Base-by-base conservation (phyloP, 2,888 invertebrate species). In the Dusona sp. region DNA sequence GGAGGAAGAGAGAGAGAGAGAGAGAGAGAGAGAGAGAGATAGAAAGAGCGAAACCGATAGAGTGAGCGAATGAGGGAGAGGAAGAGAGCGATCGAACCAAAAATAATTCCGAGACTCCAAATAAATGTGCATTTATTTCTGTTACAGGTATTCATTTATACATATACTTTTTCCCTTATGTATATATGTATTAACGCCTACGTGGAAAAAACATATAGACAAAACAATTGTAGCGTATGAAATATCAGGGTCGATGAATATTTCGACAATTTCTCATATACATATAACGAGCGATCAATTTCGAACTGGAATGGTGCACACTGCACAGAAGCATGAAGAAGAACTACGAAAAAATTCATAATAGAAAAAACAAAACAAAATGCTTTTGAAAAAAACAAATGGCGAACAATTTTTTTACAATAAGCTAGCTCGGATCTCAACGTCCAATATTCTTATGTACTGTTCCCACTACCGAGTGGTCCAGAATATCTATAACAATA, bases 291-390 rank as follows among this genome's bases (percentile, higher is more conserved):
- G 1, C n/a, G 19, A 54, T 72, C 9, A 54, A 54, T 72, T 36
- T 36, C 33, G 16, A 13, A 22, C 61, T 25, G 8, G n/a, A 36
- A 33, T 36, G n/a, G 13, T 73, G 2, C 73, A 19, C 13, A n/a
- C n/a, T n/a, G 45, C 38, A 48, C 48, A 51, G 78, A 51, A 38
- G 42, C 29, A 65, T 45, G 45, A 65, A 73, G 67, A 67, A 65
- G 16, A 36, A 22, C 25, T 7, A 11, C 3, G 38, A 51, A 22
- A 51, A 64, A 51, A 64, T 8, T 8, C 3, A 61, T 57, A 33
- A 83, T 45, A 45, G 48, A 78, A 36, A 73, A 57, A 83, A 73
- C 1, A 61, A 13, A 78, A 78, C n/a, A 67, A 29, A 78, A 54
- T 8, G 16, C 33, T n/a, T 72, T 65, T 33, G n/a, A 16, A 67